Conservation (phyloP, 2,113 vertebrate species). For the Pseudorasbora parva region DNA sequence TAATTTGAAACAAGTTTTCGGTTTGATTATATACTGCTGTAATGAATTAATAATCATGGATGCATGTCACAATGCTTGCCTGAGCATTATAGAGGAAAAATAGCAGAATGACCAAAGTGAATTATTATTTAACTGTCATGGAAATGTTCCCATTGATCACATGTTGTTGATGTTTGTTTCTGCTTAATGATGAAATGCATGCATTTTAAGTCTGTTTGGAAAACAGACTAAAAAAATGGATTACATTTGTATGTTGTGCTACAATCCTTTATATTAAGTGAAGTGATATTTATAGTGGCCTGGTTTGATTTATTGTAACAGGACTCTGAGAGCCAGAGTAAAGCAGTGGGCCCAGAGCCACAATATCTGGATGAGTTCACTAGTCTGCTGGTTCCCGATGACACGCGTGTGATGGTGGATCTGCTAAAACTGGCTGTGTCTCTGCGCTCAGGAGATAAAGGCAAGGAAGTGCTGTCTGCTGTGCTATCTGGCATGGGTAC, state of each 20-base stretch:
- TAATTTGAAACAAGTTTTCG: background rate
- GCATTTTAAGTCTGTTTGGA: background rate
- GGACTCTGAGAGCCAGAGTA: constrained; percentile 94
- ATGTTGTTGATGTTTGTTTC: background rate
- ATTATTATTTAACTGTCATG: background rate
- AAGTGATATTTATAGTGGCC: background rate
- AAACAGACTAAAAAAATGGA: background rate
- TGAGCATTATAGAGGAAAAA: background rate
- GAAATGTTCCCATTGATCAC: background rate
- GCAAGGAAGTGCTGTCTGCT: constrained; percentile 91
- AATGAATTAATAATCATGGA: background rate
- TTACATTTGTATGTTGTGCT: background rate
- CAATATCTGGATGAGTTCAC: constrained; percentile 97
- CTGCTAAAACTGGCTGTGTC: constrained; percentile 94
- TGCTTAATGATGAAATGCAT: background rate
- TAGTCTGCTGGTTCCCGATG: constrained; percentile 89
- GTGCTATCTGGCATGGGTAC: constrained; percentile 97
- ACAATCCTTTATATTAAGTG: background rate
- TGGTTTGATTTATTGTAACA: constrained; percentile 60
- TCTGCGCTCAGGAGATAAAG: constrained; percentile 89
- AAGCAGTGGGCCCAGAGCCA: constrained; percentile 88
- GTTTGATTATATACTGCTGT: background rate
- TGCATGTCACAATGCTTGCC: background rate
- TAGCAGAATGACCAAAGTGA: background rate
- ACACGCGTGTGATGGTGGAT: constrained; percentile 94